Evolutionary conservation across 2,888 invertebrate genomes (phyloP).

Genomic region (Linnaemya vulpina): DNA sequence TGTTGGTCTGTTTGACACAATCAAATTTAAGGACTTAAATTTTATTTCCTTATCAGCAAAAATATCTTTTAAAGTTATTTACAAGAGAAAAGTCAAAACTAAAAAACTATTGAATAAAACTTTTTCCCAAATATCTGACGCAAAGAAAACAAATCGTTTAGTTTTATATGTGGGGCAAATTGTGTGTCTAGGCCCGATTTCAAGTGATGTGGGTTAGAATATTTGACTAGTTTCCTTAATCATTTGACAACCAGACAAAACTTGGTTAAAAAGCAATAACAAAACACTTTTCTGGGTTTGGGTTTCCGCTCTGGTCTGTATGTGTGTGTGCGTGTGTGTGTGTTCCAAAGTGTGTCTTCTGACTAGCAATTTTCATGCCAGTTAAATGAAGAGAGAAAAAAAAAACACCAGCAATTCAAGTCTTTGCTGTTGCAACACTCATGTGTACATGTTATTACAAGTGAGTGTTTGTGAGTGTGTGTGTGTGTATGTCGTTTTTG

Average conservation of each 20-base stretch:
- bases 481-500: neutral
- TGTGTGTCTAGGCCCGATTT: neutral
- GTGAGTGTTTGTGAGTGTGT: neutral
- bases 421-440: neutral
- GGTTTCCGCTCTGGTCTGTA: neutral
- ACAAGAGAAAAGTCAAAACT: too few species aligned
- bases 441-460: neutral
- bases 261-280: neutral
- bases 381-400: neutral
- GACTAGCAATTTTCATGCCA: constrained; percentile 7
- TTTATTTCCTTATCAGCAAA: too few species aligned
- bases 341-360: too few species aligned
- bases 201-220: constrained; percentile 10
- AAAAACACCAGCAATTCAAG: neutral
- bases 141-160: neutral
- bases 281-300: constrained; percentile 8
- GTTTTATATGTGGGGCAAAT: neutral
- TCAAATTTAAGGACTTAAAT: too few species aligned
- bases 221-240: neutral
- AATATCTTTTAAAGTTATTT: too few species aligned
- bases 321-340: neutral
- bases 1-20: too few species aligned
- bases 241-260: constrained; percentile 23
- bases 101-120: too few species aligned
- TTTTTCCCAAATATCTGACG: too few species aligned